Evolutionary conservation across 2,888 invertebrate species (phyloP).

Genomic region (Scrobipalpa atriplicella): DNA sequence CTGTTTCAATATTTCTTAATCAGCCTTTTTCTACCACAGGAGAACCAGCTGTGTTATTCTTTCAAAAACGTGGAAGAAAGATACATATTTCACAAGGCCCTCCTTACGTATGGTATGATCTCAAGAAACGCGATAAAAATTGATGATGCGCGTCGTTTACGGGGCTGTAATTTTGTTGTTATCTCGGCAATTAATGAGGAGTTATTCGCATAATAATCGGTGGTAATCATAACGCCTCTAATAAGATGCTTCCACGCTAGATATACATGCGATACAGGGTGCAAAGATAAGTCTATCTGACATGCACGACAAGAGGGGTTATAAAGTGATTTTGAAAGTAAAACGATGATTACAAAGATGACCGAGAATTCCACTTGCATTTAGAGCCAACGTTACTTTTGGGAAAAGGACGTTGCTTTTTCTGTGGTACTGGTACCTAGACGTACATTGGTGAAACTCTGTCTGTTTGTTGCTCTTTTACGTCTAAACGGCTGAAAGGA

Average conservation of each 20-base stretch:
- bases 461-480: too few species aligned
- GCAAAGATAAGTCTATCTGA: background rate
- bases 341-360: too few species aligned
- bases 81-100: conserved; percentile 13
- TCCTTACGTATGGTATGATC: background rate
- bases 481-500: too few species aligned
- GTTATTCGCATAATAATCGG: conserved; percentile 32
- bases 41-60: background rate
- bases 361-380: too few species aligned
- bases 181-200: conserved; percentile 29
- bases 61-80: background rate
- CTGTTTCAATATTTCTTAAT: background rate
- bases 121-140: conserved; percentile 29
- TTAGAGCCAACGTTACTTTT: too few species aligned
- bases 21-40: background rate
- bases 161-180: conserved; percentile 24
- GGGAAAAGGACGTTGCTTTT: too few species aligned
- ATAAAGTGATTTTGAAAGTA: background rate
- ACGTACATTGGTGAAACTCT: too few species aligned
- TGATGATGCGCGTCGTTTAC: conserved; percentile 29
- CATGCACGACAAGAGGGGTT: conserved; percentile 26
- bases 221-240: conserved; percentile 44
- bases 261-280: conserved; percentile 23
- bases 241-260: conserved; percentile 39
- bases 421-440: too few species aligned